phyloP scores from a whole-genome alignment of 1,140 invertebrate species.

The Cydia amplana region DNA sequence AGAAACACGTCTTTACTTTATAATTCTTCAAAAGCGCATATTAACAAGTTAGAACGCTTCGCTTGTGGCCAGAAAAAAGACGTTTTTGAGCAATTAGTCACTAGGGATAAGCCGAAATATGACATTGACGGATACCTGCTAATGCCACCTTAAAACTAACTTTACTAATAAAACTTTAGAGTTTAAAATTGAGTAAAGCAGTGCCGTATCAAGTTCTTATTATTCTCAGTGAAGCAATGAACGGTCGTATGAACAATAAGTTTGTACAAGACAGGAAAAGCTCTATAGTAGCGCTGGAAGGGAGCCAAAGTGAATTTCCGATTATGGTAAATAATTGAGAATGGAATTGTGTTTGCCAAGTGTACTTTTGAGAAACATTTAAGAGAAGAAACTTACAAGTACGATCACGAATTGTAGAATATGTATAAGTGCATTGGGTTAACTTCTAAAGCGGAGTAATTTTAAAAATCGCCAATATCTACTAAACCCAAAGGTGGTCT shows the following conservation, averaged over 20 bases:
- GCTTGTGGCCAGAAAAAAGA: not conserved
- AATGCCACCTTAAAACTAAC: not conserved
- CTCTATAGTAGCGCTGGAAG: constrained; percentile 39
- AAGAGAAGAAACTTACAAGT: not conserved
- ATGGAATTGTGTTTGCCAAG: constrained; percentile 26
- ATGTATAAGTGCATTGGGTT: no score
- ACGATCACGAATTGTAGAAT: not conserved
- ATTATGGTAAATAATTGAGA: constrained; percentile 52
- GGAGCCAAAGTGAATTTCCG: constrained; percentile 56
- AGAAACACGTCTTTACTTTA: not conserved
- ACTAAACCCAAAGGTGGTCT: no score
- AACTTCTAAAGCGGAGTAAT: no score
- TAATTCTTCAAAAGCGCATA: not conserved
- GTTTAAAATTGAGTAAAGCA: not conserved
- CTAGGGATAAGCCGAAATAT: constrained; percentile 14
- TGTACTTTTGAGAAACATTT: constrained; percentile 14
- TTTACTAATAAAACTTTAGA: not conserved
- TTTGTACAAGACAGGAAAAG: constrained; percentile 47
- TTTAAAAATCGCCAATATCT: no score
- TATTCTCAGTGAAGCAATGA: not conserved
- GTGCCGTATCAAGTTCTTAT: not conserved
- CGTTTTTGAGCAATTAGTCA: constrained; percentile 15
- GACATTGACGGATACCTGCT: constrained; percentile 4
- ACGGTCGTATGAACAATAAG: constrained; percentile 32
- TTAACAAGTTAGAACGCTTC: not conserved